Evolutionary conservation across 2,888 invertebrate species (phyloP).

Genomic region (Thalpophila matura): DNA sequence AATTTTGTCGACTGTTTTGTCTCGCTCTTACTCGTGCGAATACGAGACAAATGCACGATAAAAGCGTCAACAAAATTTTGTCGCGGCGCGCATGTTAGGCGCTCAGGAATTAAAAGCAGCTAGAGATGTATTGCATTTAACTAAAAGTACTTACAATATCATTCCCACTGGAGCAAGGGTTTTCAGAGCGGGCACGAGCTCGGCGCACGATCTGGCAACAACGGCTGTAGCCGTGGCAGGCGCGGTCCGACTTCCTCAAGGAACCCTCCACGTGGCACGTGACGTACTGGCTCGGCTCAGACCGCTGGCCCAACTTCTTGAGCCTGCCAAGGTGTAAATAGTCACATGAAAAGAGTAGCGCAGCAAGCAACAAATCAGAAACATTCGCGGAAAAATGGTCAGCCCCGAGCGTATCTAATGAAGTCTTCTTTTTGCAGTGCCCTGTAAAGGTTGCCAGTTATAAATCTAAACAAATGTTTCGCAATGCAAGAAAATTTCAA

Average conservation of each 20-base stretch:
- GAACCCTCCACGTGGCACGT: conserved; percentile 93
- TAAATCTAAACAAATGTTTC: not conserved
- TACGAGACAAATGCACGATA: no score
- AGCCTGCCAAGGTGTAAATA: conserved; percentile 69
- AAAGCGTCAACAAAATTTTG: no score
- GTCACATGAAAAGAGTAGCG: conserved; percentile 26
- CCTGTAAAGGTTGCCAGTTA: no score
- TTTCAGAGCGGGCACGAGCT: conserved; percentile 84
- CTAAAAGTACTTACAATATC: conserved; percentile 68
- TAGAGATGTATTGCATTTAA: not conserved
- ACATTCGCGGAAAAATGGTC: not conserved
- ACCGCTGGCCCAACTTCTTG: conserved; percentile 90
- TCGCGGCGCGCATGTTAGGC: no score
- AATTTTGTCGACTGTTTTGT: no score
- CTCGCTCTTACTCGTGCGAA: no score
- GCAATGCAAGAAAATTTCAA: conserved; percentile 2
- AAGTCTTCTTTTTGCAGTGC: no score
- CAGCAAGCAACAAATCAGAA: conserved; percentile 7
- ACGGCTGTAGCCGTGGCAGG: conserved; percentile 78
- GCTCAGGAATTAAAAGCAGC: not conserved
- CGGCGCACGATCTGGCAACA: conserved; percentile 83
- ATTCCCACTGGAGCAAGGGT: conserved; percentile 88
- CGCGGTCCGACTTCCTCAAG: conserved; percentile 90
- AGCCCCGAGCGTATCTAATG: not conserved
- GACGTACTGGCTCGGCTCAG: conserved; percentile 93